phyloP scores from a whole-genome alignment of 64 coral and sea anemone genomes.

The Stichodactyla helianthus region DNA sequence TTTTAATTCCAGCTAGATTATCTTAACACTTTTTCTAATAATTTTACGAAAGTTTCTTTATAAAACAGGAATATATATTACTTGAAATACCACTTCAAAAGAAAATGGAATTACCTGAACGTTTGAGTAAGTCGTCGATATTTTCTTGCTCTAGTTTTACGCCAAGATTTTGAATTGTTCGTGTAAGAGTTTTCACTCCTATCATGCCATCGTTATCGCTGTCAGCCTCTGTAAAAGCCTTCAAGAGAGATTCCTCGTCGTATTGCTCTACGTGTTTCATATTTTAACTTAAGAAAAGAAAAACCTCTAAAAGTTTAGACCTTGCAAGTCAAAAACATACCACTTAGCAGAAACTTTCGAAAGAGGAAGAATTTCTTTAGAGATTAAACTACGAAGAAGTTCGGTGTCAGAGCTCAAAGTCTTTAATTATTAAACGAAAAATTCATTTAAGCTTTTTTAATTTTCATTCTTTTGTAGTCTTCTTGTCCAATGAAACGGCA shows the following conservation, averaged over 20 bases:
- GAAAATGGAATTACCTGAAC: constrained; percentile 41
- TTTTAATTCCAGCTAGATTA: no score
- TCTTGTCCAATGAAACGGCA: background rate
- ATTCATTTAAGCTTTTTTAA: background rate
- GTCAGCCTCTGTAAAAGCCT: constrained; percentile 55
- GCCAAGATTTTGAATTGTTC: constrained; percentile 53
- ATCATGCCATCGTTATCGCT: constrained; percentile 59
- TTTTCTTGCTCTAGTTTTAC: constrained; percentile 57
- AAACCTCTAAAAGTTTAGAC: background rate
- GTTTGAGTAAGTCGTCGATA: constrained; percentile 38
- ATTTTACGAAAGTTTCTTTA: background rate
- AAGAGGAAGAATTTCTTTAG: background rate
- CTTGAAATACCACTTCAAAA: background rate
- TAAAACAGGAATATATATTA: background rate
- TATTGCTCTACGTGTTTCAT: background rate
- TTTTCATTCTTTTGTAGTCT: background rate
- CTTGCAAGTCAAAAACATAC: background rate
- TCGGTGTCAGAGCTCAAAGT: background rate
- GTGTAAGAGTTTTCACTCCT: constrained; percentile 38
- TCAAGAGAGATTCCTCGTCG: background rate
- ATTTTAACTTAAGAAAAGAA: background rate
- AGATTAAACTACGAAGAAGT: background rate
- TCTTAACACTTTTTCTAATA: no score
- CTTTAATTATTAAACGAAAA: background rate
- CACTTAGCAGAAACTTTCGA: background rate